Conservation (phyloP, 2,888 invertebrate genomes). For the Aporophyla lueneburgensis region DNA sequence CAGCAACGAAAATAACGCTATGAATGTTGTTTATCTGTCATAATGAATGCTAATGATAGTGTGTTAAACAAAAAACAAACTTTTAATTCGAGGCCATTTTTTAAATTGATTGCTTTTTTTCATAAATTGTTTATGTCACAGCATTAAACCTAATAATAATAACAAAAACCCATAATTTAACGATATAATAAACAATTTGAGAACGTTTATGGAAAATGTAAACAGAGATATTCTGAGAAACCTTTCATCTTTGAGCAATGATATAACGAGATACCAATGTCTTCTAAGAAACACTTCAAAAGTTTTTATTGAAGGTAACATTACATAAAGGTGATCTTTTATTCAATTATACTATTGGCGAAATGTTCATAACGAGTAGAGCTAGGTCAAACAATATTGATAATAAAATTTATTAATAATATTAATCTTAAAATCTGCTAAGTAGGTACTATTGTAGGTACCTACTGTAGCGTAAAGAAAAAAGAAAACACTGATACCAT, state of each 20-base stretch:
- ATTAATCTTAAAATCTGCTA: too few relatives aligned
- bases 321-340: constrained; percentile 2
- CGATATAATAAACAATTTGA: not conserved
- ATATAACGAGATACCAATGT: not conserved
- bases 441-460: too few relatives aligned
- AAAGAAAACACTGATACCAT: too few relatives aligned
- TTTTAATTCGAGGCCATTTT: too few relatives aligned
- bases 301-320: constrained; percentile 7
- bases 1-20: too few relatives aligned
- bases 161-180: not conserved
- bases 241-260: constrained; percentile 20
- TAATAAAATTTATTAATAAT: too few relatives aligned
- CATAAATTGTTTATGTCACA: too few relatives aligned
- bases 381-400: constrained; percentile 1
- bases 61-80: too few relatives aligned
- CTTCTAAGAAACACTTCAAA: constrained; percentile 30
- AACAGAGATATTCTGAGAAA: constrained; percentile 13
- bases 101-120: too few relatives aligned
- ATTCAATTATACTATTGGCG: not conserved
- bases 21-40: too few relatives aligned
- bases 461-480: too few relatives aligned
- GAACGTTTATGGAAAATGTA: not conserved
- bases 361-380: not conserved
- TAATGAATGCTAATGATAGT: too few relatives aligned
- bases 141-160: not conserved